Evolutionary conservation across 2,113 vertebrate genomes (phyloP).

Genomic region (Cyphomyrus discorhynchus): DNA sequence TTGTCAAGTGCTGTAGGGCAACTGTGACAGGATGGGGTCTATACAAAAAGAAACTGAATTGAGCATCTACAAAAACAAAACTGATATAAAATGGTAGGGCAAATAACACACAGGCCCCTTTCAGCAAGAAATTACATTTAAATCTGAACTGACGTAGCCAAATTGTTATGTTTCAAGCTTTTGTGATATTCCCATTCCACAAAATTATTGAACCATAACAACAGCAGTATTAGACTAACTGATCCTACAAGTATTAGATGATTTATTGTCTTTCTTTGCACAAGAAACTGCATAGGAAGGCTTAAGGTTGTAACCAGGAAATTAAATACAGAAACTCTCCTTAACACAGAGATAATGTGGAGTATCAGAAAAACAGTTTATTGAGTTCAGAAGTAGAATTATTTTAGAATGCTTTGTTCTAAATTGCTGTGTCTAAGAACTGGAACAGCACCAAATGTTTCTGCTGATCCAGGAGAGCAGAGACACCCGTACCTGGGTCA

Average conservation of each 20-base stretch:
- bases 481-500: not conserved
- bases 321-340: not conserved
- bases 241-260: not conserved
- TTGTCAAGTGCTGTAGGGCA: not conserved
- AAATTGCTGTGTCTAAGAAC: not conserved
- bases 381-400: not conserved
- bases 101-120: not conserved
- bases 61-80: not conserved
- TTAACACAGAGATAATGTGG: not conserved
- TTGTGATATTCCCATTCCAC: not conserved
- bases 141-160: not conserved
- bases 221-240: not conserved
- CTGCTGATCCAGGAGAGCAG: not conserved
- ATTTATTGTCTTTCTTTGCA: not conserved
- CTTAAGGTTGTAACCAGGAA: not conserved
- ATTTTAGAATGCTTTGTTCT: not conserved
- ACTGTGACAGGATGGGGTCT: not conserved
- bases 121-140: not conserved
- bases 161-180: not conserved
- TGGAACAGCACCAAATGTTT: not conserved
- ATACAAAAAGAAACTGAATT: not conserved
- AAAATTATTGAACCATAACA: not conserved
- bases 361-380: not conserved
- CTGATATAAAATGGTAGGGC: not conserved
- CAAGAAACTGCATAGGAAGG: not conserved